A percentile compares a stretch with the other conserved stretches of the same genome.
phyloP scores from a whole-genome alignment of 1,140 invertebrate species.

The Eufriesea mexicana region DNA sequence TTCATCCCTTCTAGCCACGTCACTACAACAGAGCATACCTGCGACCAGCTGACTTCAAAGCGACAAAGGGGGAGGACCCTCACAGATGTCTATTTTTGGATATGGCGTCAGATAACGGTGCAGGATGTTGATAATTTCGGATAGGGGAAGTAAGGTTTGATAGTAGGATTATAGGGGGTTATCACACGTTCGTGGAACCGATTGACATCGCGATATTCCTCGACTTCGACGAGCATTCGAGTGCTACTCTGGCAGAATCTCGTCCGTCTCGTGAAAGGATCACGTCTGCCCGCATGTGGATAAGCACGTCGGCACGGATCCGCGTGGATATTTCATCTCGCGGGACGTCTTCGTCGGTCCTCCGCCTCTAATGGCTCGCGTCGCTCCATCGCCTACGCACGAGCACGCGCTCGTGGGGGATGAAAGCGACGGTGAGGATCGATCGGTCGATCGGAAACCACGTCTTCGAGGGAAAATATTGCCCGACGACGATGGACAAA shows the following conservation, averaged over 20 bases:
- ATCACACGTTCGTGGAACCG: neutral
- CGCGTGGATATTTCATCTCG: conserved; percentile 51
- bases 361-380: conserved; percentile 45
- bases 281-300: conserved; percentile 54
- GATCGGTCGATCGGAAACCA: conserved; percentile 13
- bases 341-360: conserved; percentile 20
- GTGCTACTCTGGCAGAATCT: neutral
- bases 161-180: too few species aligned
- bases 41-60: too few species aligned
- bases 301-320: conserved; percentile 48
- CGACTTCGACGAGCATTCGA: neutral
- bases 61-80: too few species aligned
- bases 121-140: too few species aligned
- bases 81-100: too few species aligned
- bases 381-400: conserved; percentile 42
- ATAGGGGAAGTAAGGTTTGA: too few species aligned
- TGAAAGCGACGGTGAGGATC: neutral
- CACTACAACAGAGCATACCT: too few species aligned
- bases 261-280: conserved; percentile 38
- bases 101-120: too few species aligned
- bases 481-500: neutral
- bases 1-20: too few species aligned
- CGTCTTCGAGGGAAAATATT: neutral
- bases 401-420: neutral
- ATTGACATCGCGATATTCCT: neutral